Percentiles rank a stretch among this genome's conserved stretches.
These are phyloP conservation scores for Myotis brandtii DNA, from an alignment of 2,113 vertebrate genomes.

Conservation along the genomic window DNA sequence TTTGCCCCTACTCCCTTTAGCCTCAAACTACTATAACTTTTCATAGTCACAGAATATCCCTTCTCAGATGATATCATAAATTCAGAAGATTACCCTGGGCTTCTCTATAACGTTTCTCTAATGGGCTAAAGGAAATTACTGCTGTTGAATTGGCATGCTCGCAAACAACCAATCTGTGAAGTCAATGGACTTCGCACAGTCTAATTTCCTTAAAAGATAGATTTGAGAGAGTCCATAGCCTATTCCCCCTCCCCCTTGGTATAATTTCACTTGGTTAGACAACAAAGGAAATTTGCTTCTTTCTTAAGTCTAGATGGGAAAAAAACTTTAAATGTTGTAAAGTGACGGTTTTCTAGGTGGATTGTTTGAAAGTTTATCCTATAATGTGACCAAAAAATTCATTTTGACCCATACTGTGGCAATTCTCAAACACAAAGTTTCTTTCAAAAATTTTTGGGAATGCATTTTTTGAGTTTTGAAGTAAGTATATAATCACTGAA, in stretches of 20 bases:
- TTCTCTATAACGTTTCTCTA: slow-evolving; percentile 67
- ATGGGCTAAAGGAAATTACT: slow-evolving; percentile 66
- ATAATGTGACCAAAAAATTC: neutral
- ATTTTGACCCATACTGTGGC: slow-evolving; percentile 6
- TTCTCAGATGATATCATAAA: slow-evolving; percentile 76
- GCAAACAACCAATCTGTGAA: slow-evolving; percentile 55
- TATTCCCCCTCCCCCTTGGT: neutral
- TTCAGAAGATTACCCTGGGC: slow-evolving; percentile 61
- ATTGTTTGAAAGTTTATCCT: neutral
- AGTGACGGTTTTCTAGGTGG: neutral
- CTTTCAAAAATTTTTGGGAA: neutral
- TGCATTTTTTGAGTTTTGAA: slow-evolving; percentile 37
- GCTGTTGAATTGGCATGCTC: slow-evolving; percentile 46
- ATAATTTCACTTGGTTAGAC: slow-evolving; percentile 53
- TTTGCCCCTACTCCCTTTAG: slow-evolving; percentile 39
- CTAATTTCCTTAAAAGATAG: slow-evolving; percentile 45
- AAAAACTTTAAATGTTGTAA: slow-evolving; percentile 5
- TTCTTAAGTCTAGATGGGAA: neutral
- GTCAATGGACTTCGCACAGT: slow-evolving; percentile 29
- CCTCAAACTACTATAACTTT: slow-evolving; percentile 73
- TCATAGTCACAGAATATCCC: slow-evolving; percentile 73
- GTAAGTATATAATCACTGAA: neutral
- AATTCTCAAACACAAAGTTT: slow-evolving; percentile 51
- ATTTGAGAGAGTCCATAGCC: slow-evolving; percentile 31
- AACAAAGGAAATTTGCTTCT: slow-evolving; percentile 19